Base-by-base conservation (phyloP, 2,888 invertebrate genomes). In the Cheiracanthium punctorium region DNA sequence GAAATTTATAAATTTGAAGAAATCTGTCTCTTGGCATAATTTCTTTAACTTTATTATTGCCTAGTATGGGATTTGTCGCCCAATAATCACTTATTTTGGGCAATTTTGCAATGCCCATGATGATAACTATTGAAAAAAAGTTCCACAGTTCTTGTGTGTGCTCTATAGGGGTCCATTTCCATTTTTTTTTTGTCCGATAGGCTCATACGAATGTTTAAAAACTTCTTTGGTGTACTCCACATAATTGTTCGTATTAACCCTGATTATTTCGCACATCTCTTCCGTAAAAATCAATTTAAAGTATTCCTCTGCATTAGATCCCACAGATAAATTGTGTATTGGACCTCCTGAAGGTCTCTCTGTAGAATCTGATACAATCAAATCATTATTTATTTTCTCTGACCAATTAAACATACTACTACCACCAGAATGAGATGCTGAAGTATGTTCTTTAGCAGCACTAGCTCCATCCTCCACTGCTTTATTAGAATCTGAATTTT, bases 71-170 rank as follows among this genome's bases (percentile, higher is more conserved):
- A 72, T 58, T 58, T 58, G 20, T 0, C 1, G 24, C 14, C 58
- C 58, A 58, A n/a, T 58, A 58, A 28, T 58, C 20, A 8, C 28
- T 14, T 0, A 72, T 12, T 28, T 20, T 28, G 24, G 41, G 43
- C 24, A 43, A 28, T 72, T 41, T 37, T 20, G 33, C 37, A 24
- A 71, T 71, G 12, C 71, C n/a, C 71, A 71, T 71, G 14, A 71
- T 71, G 8, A 71, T 7, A 24, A 71, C 24, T 14, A 71, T 71
- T 8, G 41, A 4, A 24, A 71, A 32, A 41, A 37, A 24, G 32
- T 29, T 32, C 43, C 71, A 71, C 10, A 71, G 14, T 41, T 71
- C 71, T 41, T 33, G 24, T 41, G 20, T 41, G 14, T 52, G 52
- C 14, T 52, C n/a, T 52, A 52, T n/a, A 52, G 52, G 52, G 14